These are phyloP conservation scores for Cataglyphis hispanica DNA, from an alignment of 1,140 invertebrate genomes.

Conservation along the genomic window DNA sequence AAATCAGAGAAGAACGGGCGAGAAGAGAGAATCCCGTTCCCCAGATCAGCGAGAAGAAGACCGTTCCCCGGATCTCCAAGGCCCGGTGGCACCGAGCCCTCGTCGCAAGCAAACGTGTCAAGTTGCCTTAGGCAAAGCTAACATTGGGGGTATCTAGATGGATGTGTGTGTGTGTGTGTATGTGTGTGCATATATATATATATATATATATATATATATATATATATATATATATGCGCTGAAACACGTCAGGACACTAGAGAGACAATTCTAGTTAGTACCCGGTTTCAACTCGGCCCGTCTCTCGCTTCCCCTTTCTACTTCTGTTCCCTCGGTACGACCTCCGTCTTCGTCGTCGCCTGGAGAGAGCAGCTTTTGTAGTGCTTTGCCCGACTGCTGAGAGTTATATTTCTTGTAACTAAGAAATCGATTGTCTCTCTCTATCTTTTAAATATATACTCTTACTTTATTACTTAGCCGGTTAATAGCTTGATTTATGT, in stretches of 20 bases:
- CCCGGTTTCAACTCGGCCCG: slow-evolving; percentile 63
- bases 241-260: slow-evolving; percentile 69
- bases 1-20: slow-evolving; percentile 17
- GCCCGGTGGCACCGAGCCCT: slow-evolving; percentile 51
- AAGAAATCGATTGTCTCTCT: not conserved
- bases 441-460: too few species aligned
- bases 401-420: slow-evolving; percentile 9
- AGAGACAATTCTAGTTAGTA: slow-evolving; percentile 78
- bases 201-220: slow-evolving; percentile 17
- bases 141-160: slow-evolving; percentile 65
- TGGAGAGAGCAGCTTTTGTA: slow-evolving; percentile 17
- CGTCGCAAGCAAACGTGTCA: slow-evolving; percentile 75
- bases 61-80: slow-evolving; percentile 60
- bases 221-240: slow-evolving; percentile 25
- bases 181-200: slow-evolving; percentile 2
- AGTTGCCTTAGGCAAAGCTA: slow-evolving; percentile 80
- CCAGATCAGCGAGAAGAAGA: slow-evolving; percentile 21
- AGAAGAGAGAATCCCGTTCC: slow-evolving; percentile 17
- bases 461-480: not conserved
- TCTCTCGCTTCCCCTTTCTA: slow-evolving; percentile 25
- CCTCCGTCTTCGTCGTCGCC: not conserved
- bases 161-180: slow-evolving; percentile 30
- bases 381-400: not conserved
- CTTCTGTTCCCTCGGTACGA: slow-evolving; percentile 38
- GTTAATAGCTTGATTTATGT: not conserved